phyloP scores from a whole-genome alignment of 2,113 vertebrate species.

The Apus apus region DNA sequence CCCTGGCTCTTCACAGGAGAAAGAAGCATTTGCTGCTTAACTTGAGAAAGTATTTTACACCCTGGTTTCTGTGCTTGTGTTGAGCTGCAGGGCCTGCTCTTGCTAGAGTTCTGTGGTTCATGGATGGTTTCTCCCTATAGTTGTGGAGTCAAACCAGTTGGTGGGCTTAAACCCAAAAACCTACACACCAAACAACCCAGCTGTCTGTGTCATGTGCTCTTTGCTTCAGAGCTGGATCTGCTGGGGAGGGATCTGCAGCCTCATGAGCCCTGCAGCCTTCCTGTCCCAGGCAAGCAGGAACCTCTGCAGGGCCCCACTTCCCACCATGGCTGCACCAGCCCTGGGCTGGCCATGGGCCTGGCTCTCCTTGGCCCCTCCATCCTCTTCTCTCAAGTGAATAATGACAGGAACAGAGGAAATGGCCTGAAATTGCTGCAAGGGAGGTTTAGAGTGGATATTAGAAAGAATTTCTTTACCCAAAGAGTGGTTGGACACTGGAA shows the following conservation, averaged over 20 bases:
- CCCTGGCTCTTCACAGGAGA: background rate
- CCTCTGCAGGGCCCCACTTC: background rate
- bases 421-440: no score
- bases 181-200: background rate
- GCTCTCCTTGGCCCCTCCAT: background rate
- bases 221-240: background rate
- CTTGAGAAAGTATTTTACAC: background rate
- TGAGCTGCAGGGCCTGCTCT: background rate
- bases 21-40: background rate
- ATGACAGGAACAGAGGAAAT: no score
- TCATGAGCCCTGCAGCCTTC: background rate
- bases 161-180: background rate
- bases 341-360: background rate
- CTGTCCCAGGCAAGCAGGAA: background rate
- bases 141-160: background rate
- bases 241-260: background rate
- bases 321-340: background rate
- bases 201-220: background rate
- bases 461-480: no score
- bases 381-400: no score
- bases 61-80: background rate
- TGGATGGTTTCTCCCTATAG: accelerated
- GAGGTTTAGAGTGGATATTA: no score
- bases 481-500: no score
- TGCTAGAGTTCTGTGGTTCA: background rate